phyloP scores from a whole-genome alignment of 1,140 invertebrate species.

The Chionoecetes opilio region DNA sequence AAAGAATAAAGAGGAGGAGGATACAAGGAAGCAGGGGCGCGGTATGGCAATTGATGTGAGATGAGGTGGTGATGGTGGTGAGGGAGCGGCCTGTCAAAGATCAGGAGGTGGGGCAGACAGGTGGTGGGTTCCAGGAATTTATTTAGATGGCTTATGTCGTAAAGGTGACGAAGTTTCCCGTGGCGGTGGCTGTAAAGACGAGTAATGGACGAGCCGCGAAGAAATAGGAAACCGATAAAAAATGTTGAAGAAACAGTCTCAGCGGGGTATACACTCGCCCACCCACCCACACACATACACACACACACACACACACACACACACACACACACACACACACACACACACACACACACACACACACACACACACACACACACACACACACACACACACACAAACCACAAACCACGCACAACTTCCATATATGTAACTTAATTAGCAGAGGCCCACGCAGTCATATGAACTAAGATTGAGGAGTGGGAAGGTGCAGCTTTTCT shows the following conservation, averaged over 20 bases:
- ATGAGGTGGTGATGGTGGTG: no score
- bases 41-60: no score
- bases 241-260: neutral
- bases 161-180: neutral
- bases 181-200: neutral
- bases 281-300: neutral
- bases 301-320: neutral
- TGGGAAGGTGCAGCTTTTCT: neutral
- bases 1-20: no score
- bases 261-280: neutral
- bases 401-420: no score
- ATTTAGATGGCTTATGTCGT: neutral
- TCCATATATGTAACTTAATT: constrained; percentile 5
- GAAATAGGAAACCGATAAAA: constrained; percentile 5
- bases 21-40: neutral
- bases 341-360: neutral
- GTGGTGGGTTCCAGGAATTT: neutral
- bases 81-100: neutral
- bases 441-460: neutral
- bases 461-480: neutral
- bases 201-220: neutral
- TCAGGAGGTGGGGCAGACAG: neutral
- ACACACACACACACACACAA: no score
- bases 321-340: neutral
- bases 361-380: no score